phyloP scores from a whole-genome alignment of 2,797 vertebrate species.

The Gymnothorax reevesii region DNA sequence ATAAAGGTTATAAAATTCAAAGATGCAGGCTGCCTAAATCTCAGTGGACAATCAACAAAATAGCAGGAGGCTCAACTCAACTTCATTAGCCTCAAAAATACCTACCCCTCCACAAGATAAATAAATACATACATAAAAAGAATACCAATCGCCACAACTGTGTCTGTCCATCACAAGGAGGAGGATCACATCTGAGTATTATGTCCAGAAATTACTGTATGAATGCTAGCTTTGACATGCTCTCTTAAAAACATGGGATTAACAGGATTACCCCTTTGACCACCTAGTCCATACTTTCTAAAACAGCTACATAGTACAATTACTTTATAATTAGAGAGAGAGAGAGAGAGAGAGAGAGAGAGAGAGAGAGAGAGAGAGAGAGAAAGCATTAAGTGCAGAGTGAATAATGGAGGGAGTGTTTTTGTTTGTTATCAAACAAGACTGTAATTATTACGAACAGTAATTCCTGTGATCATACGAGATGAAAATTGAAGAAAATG shows the following conservation, averaged over 20 bases:
- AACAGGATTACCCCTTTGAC: slow-evolving; percentile 9
- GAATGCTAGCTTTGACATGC: not conserved
- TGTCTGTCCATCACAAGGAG: no score
- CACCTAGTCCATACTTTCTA: not conserved
- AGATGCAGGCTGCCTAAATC: no score
- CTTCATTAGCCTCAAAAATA: no score
- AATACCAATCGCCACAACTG: no score
- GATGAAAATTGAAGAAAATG: not conserved
- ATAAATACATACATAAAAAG: not conserved
- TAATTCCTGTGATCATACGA: not conserved
- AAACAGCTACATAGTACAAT: not conserved
- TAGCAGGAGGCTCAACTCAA: no score
- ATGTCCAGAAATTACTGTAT: slow-evolving; percentile 15
- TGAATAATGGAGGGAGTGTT: not conserved
- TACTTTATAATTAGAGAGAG: not conserved
- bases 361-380: not conserved
- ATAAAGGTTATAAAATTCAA: no score
- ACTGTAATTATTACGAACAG: no score
- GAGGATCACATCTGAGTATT: no score
- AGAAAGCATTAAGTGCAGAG: not conserved
- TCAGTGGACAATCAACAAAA: no score
- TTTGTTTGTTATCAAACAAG: no score
- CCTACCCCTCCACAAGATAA: no score
- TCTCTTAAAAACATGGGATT: not conserved
- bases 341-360: no score